Percentiles rank a stretch among this genome's conserved stretches.
These are phyloP conservation scores for Mongoloraphidia duomilia DNA, from an alignment of 2,888 invertebrate genomes.

Conservation along the genomic window DNA sequence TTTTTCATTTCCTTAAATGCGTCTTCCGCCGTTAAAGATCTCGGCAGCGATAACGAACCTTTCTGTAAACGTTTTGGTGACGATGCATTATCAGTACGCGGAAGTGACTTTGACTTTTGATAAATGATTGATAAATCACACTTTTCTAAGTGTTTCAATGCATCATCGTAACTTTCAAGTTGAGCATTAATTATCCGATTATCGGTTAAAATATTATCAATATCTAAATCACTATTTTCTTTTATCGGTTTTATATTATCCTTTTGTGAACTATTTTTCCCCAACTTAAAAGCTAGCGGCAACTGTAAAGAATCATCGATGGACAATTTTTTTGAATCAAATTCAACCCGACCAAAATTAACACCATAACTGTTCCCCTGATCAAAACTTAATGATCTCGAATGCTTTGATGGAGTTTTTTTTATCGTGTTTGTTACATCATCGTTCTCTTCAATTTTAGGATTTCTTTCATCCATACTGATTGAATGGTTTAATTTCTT, in stretches of 20 bases:
- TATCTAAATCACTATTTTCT: background rate
- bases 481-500: too few relatives aligned
- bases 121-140: slow-evolving; percentile 3
- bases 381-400: too few relatives aligned
- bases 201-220: slow-evolving; percentile 1
- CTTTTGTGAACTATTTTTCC: background rate
- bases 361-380: too few relatives aligned
- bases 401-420: too few relatives aligned
- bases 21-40: slow-evolving; percentile 3
- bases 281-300: background rate
- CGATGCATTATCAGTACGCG: background rate
- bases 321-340: too few relatives aligned
- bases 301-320: too few relatives aligned
- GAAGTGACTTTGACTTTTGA: slow-evolving; percentile 4
- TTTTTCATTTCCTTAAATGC: background rate
- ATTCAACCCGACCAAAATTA: too few relatives aligned
- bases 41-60: slow-evolving; percentile 1
- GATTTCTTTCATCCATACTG: too few relatives aligned
- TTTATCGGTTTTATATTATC: background rate
- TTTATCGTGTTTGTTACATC: too few relatives aligned
- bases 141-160: slow-evolving; percentile 5
- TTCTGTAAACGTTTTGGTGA: background rate
- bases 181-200: background rate
- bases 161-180: slow-evolving; percentile 5
- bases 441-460: too few relatives aligned